These are phyloP conservation scores for Trididemnum nubilum DNA, from an alignment of 23 tunicate genomes.

Conservation along the genomic window DNA sequence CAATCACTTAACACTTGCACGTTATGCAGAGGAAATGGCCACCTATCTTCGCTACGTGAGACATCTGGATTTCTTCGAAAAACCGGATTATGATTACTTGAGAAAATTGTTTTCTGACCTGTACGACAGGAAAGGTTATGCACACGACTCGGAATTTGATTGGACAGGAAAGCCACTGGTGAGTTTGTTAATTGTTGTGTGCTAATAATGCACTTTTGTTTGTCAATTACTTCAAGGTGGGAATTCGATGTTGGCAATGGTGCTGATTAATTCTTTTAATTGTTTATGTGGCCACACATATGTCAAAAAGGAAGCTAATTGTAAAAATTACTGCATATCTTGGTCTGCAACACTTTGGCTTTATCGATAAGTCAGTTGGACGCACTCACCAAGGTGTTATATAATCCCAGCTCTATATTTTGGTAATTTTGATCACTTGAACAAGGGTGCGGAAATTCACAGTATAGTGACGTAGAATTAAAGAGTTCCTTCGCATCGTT, in stretches of 20 bases:
- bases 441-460: too few species aligned
- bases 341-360: too few species aligned
- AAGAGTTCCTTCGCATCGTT: too few species aligned
- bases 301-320: too few species aligned
- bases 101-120: constrained; percentile 95
- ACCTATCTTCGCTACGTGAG: constrained; percentile 97
- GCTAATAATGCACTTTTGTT: not conserved
- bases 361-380: too few species aligned
- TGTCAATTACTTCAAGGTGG: not conserved
- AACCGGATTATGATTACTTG: constrained; percentile 96
- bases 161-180: constrained; percentile 96
- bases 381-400: too few species aligned
- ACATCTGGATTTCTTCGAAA: constrained; percentile 97
- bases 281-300: not conserved
- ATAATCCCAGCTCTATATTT: too few species aligned
- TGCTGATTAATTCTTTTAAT: not conserved
- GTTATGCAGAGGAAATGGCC: constrained; percentile 99
- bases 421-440: too few species aligned
- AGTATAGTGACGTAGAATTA: too few species aligned
- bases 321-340: too few species aligned
- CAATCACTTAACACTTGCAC: too few species aligned
- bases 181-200: constrained; percentile 5
- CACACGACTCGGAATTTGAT: constrained; percentile 84
- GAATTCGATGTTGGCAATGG: not conserved
- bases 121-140: constrained; percentile 91